These are phyloP conservation scores for Panthera tigris DNA, from an alignment of 2,113 vertebrate species.

Conservation along the genomic window DNA sequence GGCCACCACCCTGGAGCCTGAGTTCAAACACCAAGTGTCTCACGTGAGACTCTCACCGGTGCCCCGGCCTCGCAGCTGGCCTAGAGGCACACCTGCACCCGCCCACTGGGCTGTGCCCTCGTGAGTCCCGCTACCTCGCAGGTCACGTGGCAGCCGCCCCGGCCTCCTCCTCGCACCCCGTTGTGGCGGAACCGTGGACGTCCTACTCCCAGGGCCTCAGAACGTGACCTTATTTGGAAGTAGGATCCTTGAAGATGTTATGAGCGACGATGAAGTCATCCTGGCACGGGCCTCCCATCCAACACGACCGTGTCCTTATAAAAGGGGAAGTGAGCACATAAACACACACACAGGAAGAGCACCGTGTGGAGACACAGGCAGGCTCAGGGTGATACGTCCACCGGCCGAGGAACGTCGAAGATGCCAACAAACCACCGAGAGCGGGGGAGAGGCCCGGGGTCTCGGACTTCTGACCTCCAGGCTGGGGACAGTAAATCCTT, in stretches of 20 bases:
- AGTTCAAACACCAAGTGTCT: rapidly evolving
- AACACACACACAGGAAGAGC: neutral
- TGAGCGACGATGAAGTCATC: neutral
- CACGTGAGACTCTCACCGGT: rapidly evolving
- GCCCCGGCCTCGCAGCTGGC: rapidly evolving
- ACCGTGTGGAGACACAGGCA: rapidly evolving
- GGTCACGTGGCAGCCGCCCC: rapidly evolving
- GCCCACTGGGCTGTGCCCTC: rapidly evolving
- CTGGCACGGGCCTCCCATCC: neutral
- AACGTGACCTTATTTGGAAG: neutral
- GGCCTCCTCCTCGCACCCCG: neutral
- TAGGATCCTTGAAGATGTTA: neutral
- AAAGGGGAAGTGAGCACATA: neutral
- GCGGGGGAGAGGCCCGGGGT: neutral
- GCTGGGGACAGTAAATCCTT: neutral
- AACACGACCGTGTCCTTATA: rapidly evolving
- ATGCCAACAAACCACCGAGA: neutral
- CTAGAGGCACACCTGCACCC: rapidly evolving
- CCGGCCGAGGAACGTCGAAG: rapidly evolving
- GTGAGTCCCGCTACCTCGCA: rapidly evolving
- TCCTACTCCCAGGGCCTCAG: neutral
- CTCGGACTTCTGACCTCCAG: neutral
- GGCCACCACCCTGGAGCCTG: rapidly evolving
- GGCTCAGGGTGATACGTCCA: rapidly evolving
- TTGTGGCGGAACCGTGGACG: rapidly evolving